A percentile compares a stretch with the other conserved stretches of the same genome.
Conservation (phyloP, 2,113 vertebrate species). For the Pelodiscus sinensis region DNA sequence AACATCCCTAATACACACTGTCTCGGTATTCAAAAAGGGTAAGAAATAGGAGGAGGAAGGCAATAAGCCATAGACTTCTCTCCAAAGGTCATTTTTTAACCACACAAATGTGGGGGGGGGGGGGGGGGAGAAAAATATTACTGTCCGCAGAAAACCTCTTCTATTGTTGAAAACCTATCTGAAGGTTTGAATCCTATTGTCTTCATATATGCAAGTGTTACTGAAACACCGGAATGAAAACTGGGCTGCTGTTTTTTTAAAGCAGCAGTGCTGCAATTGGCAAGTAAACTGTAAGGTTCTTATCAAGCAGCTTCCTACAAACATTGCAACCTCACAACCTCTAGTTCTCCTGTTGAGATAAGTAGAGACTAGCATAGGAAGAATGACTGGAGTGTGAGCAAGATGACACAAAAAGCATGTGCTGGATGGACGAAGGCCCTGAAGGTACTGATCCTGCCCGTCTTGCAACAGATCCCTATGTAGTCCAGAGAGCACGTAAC, state of each 20-base stretch:
- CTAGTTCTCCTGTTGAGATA: constrained; percentile 32
- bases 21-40: background rate
- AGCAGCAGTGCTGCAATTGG: background rate
- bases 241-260: background rate
- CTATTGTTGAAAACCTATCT: background rate
- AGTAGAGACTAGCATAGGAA: constrained; percentile 47
- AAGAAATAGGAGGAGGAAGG: background rate
- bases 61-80: background rate
- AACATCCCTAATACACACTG: too few relatives aligned
- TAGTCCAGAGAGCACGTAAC: background rate
- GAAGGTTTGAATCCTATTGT: background rate
- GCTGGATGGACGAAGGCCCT: background rate
- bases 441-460: background rate
- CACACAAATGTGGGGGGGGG: too few relatives aligned
- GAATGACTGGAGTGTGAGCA: background rate
- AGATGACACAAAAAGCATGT: constrained; percentile 15
- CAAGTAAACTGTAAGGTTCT: background rate
- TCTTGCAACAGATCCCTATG: fast-evolving
- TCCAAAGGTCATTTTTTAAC: constrained; percentile 7
- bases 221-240: background rate
- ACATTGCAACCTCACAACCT: background rate
- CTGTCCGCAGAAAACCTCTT: background rate
- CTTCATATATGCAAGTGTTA: background rate
- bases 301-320: background rate
- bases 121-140: background rate